A percentile compares a stretch with the other conserved stretches of the same genome.
phyloP scores from a whole-genome alignment of 2,113 vertebrate species.

The Apteryx owenii region DNA sequence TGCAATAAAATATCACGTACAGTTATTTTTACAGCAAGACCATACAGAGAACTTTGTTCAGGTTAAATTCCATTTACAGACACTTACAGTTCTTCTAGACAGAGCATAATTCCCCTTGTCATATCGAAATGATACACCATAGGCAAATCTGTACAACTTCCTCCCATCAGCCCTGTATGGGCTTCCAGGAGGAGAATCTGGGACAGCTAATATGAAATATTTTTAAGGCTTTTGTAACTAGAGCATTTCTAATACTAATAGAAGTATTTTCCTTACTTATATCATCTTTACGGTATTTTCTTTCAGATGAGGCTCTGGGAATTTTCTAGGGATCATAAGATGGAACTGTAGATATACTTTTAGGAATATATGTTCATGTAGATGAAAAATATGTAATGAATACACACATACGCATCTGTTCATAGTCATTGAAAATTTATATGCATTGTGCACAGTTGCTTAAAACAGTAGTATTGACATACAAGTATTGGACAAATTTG shows the following conservation, averaged over 20 bases:
- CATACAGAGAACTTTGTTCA: background rate
- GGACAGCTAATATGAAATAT: background rate
- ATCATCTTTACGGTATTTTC: background rate
- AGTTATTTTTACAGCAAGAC: background rate
- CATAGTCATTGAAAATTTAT: background rate
- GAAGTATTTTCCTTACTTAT: background rate
- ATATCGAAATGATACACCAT: background rate
- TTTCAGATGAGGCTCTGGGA: background rate
- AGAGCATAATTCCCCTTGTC: background rate
- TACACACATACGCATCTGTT: background rate
- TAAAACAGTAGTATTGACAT: background rate
- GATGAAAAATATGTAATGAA: background rate
- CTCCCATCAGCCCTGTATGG: background rate
- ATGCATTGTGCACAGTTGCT: background rate
- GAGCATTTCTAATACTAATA: background rate
- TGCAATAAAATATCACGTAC: background rate
- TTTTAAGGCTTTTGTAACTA: background rate
- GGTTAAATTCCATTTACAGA: background rate
- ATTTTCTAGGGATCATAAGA: background rate
- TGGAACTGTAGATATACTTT: background rate
- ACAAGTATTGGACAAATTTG: background rate
- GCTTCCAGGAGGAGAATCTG: background rate
- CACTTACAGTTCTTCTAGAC: background rate
- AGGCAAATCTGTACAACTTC: background rate
- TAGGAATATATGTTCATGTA: background rate